phyloP scores from a whole-genome alignment of 2,888 invertebrate genomes.

The Carabus problematicus region DNA sequence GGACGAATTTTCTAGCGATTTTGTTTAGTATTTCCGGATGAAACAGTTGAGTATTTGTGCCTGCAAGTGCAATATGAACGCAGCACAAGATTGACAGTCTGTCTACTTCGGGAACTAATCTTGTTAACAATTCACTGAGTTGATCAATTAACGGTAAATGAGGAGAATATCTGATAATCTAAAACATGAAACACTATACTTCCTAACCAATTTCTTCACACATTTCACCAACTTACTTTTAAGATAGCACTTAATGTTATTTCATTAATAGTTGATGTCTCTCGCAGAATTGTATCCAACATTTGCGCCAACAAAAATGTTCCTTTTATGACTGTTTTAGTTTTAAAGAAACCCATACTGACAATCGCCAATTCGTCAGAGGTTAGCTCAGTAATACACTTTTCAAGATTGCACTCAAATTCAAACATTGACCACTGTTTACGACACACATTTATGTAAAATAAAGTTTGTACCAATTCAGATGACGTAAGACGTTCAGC shows the following conservation, averaged over 20 bases:
- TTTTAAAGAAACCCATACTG: slow-evolving; percentile 81
- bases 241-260: slow-evolving; percentile 71
- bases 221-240: slow-evolving; percentile 58
- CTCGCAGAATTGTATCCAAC: slow-evolving; percentile 60
- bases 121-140: slow-evolving; percentile 63
- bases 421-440: slow-evolving; percentile 68
- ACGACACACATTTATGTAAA: slow-evolving; percentile 69
- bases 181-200: slow-evolving; percentile 43
- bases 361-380: slow-evolving; percentile 74
- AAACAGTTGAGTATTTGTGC: slow-evolving; percentile 63
- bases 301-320: slow-evolving; percentile 60
- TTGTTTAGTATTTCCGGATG: slow-evolving; percentile 60
- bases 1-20: slow-evolving; percentile 63
- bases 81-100: slow-evolving; percentile 68
- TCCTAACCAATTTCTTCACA: slow-evolving; percentile 3
- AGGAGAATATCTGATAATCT: slow-evolving; percentile 67
- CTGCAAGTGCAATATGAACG: slow-evolving; percentile 71
- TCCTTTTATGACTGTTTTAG: slow-evolving; percentile 67
- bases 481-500: slow-evolving; percentile 65
- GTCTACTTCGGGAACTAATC: slow-evolving; percentile 64
- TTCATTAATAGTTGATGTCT: slow-evolving; percentile 66
- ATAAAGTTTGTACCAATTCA: slow-evolving; percentile 72
- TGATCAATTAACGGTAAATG: slow-evolving; percentile 58
- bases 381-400: slow-evolving; percentile 64
- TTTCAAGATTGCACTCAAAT: slow-evolving; percentile 66